Evolutionary conservation across 2,797 vertebrate species (phyloP).

Genomic region (Rousettus madagascariensis): DNA sequence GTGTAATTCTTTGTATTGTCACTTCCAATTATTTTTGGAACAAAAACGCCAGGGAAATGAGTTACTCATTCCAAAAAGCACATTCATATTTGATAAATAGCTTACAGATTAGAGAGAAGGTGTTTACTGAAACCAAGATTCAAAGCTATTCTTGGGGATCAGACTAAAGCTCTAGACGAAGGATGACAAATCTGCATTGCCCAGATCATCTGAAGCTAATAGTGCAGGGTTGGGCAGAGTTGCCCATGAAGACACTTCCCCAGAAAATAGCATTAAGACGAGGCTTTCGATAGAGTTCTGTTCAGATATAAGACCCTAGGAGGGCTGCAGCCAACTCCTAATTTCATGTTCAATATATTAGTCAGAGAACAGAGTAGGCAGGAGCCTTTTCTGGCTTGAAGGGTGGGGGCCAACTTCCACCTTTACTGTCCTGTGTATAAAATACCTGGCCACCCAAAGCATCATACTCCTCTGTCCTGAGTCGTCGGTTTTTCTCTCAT

Average conservation of each 20-base stretch:
- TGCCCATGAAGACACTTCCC: background rate
- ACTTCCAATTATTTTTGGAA: slow-evolving; percentile 84
- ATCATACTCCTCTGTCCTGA: background rate
- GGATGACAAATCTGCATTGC: slow-evolving; percentile 61
- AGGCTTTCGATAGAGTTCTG: background rate
- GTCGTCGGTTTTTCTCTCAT: background rate
- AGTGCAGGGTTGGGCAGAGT: background rate
- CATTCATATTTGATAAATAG: slow-evolving; percentile 85
- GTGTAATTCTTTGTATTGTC: slow-evolving; percentile 83
- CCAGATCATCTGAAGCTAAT: slow-evolving; percentile 62
- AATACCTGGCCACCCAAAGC: background rate
- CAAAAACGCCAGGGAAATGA: slow-evolving; percentile 73
- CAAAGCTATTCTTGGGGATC: slow-evolving; percentile 62
- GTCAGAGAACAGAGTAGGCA: background rate
- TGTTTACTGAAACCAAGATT: slow-evolving; percentile 78
- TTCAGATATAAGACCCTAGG: background rate
- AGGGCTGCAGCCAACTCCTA: background rate
- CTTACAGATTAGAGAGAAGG: slow-evolving; percentile 76
- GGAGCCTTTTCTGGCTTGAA: background rate
- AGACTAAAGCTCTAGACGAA: slow-evolving; percentile 69
- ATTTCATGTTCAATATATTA: background rate
- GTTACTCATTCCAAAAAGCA: slow-evolving; percentile 76
- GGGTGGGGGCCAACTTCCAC: background rate
- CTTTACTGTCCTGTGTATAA: background rate
- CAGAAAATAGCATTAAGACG: background rate